Evolutionary conservation across 2,888 invertebrate species (phyloP), one percentile per base, ranked within the genome.

Genomic region (Drosophila niveifrons): DNA sequence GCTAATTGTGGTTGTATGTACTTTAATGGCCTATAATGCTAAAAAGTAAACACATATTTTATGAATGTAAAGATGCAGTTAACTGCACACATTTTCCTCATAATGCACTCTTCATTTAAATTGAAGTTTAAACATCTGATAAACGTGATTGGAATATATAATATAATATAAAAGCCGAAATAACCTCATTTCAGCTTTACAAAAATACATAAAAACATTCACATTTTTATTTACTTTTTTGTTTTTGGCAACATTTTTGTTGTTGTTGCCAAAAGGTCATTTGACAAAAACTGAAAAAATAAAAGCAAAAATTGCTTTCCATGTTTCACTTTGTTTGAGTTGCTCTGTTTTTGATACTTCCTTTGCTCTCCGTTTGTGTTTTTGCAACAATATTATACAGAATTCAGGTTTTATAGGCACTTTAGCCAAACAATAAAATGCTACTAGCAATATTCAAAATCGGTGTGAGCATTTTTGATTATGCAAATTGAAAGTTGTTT

Each of bases 101-200:
- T 10, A 13, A 64, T 17, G 15, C 55, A 29, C 43, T 41, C 44
- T 70, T 56, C 15, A 58, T 61, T 48, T 53, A 53, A 67, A 68
- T 29, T 48, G 48, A 4, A 41, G n/a, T 9, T 10, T 46, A 34
- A 46, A 7, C 55, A 31, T 68, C 15, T 58, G 51, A 46, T 46
- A 72, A 78, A 82, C 69, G 76, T 80, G 80, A 69, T 70, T 51
- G 59, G 48, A 70, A 76, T 66, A 57, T 50, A 55, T 53, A 68
- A 57, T 36, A 55, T 36, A n/a, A n/a, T 41, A 10, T 31, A 10
- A 23, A 61, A 18, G 28, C 36, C 65, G 6, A 41, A 64, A n/a
- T 50, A 62, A 52, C 59, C 62, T 78, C 52, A 57, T 50, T 61
- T 11, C 10, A 58, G 65, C 47, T 66, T 57, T 29, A 56, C 48